phyloP scores from a whole-genome alignment of 2,888 invertebrate genomes.

The Phrixothrix hirtus region DNA sequence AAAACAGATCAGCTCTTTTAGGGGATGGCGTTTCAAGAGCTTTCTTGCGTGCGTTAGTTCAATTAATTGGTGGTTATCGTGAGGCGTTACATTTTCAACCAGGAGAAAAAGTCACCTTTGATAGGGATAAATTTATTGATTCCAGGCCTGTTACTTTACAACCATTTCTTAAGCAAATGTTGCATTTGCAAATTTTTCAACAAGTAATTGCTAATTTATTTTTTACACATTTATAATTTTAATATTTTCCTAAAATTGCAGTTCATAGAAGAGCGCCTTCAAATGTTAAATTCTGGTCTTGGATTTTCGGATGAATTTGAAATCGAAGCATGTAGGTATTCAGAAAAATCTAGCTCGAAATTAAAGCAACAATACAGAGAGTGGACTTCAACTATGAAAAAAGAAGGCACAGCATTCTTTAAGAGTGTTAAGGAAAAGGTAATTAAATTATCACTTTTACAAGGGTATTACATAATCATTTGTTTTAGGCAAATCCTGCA shows the following conservation, averaged over 20 bases:
- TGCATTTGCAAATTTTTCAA: constrained; percentile 92
- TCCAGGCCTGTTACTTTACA: constrained; percentile 84
- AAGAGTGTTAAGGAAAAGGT: constrained; percentile 90
- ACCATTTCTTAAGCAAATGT: constrained; percentile 86
- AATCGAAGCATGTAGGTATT: constrained; percentile 76
- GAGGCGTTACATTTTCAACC: constrained; percentile 82
- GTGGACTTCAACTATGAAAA: constrained; percentile 77
- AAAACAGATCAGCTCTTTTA: constrained; percentile 73
- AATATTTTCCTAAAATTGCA: no score
- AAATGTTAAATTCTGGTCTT: constrained; percentile 88
- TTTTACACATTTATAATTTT: neutral
- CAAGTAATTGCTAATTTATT: constrained; percentile 63
- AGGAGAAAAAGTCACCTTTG: constrained; percentile 79
- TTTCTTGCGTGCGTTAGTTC: constrained; percentile 88
- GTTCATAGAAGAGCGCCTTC: constrained; percentile 94
- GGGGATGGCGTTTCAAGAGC: constrained; percentile 94
- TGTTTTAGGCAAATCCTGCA: constrained; percentile 85
- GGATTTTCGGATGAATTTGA: constrained; percentile 96
- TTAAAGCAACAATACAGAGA: constrained; percentile 76
- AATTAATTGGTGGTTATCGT: constrained; percentile 91
- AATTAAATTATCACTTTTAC: constrained; percentile 32
- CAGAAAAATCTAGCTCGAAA: constrained; percentile 67
- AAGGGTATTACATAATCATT: no score
- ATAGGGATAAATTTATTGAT: constrained; percentile 84
- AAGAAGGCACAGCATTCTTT: constrained; percentile 81